Base-by-base conservation (phyloP, 1,140 invertebrate species). In the Wasmannia auropunctata region DNA sequence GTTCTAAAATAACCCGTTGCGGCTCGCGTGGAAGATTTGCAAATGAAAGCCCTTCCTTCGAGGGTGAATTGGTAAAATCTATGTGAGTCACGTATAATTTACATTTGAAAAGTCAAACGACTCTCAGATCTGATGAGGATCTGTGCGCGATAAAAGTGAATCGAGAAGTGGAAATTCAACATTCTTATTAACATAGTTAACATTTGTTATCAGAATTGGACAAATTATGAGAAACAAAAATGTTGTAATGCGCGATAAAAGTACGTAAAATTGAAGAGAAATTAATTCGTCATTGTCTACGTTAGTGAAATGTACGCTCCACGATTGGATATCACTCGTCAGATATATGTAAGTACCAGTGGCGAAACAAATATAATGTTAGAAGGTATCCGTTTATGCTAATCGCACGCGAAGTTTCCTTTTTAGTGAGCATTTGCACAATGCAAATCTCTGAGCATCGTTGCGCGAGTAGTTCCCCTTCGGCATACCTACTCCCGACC, bases 371-470 rank as follows among this genome's bases (percentile, higher is more conserved):
- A 70, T 70, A 56, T 37, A 28, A 56, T 43, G 25, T 81, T 69
- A 81, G 6, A 16, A 22, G 22, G 43, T 70, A 72, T 67, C 34
- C 40, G 22, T 58, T 43, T 72, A 72, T 31, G 49, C 22, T 34
- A n/a, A 51, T 72, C 25, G 67, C 2, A 43, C 14, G 31, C 10
- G 16, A 81, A 81, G 79, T 81, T 81, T 81, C 79, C 43, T 72
- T 43, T 72, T 81, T 56, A 72, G 65, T 16, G 5, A 43, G 37
- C 79, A 65, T 83, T 83, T 49, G 79, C 67, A 72, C 51, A 83
- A 83, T 74, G 67, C 51, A 83, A 74, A 83, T 83, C 67, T 58
- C 16, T 31, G 69, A 74, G 67, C 79, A 83, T 83, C 67, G 70
- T 83, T 70, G 79, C 67, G 67, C 67, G n/a, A 46, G 40, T 58